phyloP scores from a whole-genome alignment of 2,797 vertebrate species.

The Petrocephalus schoutedeni region DNA sequence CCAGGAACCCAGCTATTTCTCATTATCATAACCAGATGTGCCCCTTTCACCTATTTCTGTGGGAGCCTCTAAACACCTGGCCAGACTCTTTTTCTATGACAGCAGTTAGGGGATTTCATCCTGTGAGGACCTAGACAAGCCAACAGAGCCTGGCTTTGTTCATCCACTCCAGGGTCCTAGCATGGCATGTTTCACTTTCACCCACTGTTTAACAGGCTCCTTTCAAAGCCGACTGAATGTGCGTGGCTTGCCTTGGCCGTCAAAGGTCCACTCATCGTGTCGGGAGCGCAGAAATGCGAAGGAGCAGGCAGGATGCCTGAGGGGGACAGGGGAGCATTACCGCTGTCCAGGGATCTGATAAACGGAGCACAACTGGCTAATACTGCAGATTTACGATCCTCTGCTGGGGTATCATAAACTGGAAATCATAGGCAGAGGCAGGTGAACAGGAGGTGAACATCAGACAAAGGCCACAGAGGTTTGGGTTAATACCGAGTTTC shows the following conservation, averaged over 20 bases:
- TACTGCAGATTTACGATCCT: neutral
- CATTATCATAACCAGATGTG: conserved; percentile 48
- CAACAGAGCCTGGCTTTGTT: conserved; percentile 33
- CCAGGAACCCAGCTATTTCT: conserved; percentile 41
- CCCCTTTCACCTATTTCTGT: conserved; percentile 27
- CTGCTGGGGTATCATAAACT: neutral
- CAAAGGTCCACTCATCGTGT: neutral
- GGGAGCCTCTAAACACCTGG: conserved; percentile 41
- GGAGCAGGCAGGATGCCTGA: neutral
- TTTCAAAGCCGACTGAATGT: conserved; percentile 28
- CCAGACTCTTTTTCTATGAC: conserved; percentile 23
- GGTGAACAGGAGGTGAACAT: neutral
- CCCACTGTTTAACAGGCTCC: conserved; percentile 28
- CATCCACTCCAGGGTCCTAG: conserved; percentile 26
- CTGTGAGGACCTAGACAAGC: conserved; percentile 9
- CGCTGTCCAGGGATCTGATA: neutral
- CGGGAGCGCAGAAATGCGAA: neutral
- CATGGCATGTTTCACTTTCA: conserved; percentile 39
- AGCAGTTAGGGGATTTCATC: conserved; percentile 10
- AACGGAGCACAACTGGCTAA: neutral
- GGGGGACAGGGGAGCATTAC: neutral
- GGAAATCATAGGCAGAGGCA: neutral
- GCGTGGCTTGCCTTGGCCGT: conserved; percentile 26
- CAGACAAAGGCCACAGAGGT: neutral
- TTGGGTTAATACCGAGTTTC: neutral